Base-by-base conservation (phyloP, 2,797 vertebrate species). In the Arctocebus calabarensis region DNA sequence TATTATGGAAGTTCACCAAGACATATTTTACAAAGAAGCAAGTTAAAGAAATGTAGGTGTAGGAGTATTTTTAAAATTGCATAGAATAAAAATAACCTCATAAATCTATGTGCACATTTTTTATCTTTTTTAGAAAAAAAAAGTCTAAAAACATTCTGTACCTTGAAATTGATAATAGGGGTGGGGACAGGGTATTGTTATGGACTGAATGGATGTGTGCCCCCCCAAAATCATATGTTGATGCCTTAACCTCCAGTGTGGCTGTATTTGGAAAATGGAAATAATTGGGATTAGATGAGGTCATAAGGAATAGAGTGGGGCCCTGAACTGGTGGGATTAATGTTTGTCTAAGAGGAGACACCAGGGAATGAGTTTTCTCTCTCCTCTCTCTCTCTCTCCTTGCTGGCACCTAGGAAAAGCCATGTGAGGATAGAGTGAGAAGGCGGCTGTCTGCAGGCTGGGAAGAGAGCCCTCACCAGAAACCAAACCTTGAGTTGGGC, bases 1-100 rank as follows among this genome's bases (percentile, higher is more conserved):
- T 87, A 34, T 22, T 48, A 25, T 73, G 61, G 87, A 91, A 84
- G 66, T 37, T 92, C 23, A 57, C 48, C 34, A 87, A 84, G 10
- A 40, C 19, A 29, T 84, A 94, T 90, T 95, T 92, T 84, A 77
- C 9, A 68, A 70, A 78, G 78, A 77, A 37, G 34, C 23, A 88
- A 91, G 34, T 34, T 90, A 34, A 94, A 78, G 40, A 94, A 40
- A 29, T 92, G 45, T 77, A 61, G 20, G 25, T 0, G 62, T 7
- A 34, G 27, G 17, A 81, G 43, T 8, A 64, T 66, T 85, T 86
- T 40, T 23, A 64, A 75, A 94, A 83, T 10, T 88, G 2, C 40
- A 62, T 12, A 75, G 37, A 79, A 82, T 40, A 84, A 88, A 83
- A 92, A 86, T 34, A 84, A 90, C 8, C 43, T 75, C 13, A 62